Evolutionary conservation across 1,140 invertebrate genomes (phyloP), one percentile per base, ranked within the genome.

Genomic region (Orchesella cincta): DNA sequence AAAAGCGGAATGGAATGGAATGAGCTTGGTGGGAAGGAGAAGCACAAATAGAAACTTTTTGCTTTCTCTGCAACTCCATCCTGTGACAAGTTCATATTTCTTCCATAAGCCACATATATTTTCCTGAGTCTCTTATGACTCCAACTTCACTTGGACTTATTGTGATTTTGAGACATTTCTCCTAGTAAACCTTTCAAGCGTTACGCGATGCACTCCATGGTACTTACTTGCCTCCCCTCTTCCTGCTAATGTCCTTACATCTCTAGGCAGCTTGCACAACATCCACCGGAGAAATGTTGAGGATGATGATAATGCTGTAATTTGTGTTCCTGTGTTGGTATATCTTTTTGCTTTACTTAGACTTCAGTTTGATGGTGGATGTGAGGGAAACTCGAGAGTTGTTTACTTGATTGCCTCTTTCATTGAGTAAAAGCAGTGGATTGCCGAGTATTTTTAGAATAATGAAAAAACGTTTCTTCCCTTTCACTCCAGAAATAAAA

Each of bases 31-130:
- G n/a, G n/a, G n/a, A n/a, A n/a, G n/a, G n/a, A n/a, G n/a, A n/a
- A n/a, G n/a, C n/a, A n/a, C n/a, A n/a, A n/a, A n/a, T 5, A 57
- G 52, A 26, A 26, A 8, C 52, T 57, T 46, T 20, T 46, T 46
- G 39, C 20, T 46, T 57, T 26, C 14, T 23, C 3, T 57, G 52
- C 23, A 57, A 14, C 23, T 57, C 23, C 23, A 57, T 57, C 23
- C 23, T 57, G 52, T 57, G 52, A 57, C 52, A 57, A 57, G 52
- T 57, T 26, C 52, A 57, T 57, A 57, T 57, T 57, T 57, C 52
- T 57, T 57, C 3, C 23, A 57, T 57, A 23, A 57, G 23, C 52
- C 52, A 57, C 52, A 57, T 57, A 57, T 57, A 14, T 57, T 57
- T 23, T 26, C 52, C 23, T 8, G 39, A 46, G 39, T 57, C 52